A percentile compares a stretch with the other conserved stretches of the same genome.
Conservation (phyloP, 2,113 vertebrate species). For the Psittacula cyanocephala region DNA sequence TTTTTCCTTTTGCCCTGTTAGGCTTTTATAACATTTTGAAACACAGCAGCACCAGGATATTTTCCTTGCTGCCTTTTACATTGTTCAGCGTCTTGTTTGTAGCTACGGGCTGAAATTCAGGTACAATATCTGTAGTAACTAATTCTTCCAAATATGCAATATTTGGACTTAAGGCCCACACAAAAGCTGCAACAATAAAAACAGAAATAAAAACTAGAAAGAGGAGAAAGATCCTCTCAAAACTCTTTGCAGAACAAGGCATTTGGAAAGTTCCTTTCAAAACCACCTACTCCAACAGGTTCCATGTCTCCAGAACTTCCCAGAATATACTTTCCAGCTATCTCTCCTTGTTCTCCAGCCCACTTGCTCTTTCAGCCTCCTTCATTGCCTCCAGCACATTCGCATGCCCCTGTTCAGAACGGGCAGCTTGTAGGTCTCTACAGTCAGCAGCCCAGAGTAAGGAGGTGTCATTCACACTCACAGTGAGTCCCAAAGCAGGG, state of each 20-base stretch:
- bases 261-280: background rate
- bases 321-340: background rate
- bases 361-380: background rate
- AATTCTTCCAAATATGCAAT: background rate
- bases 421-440: background rate
- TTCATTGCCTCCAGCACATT: background rate
- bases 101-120: background rate
- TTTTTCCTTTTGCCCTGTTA: background rate
- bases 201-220: background rate
- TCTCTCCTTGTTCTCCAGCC: background rate
- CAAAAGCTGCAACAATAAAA: background rate
- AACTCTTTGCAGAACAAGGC: background rate
- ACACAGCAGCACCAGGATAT: background rate
- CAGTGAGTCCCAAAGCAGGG: background rate
- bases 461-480: background rate
- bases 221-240: background rate
- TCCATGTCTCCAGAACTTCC: background rate
- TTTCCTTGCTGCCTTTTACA: background rate
- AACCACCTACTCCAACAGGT: background rate
- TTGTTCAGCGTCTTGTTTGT: background rate
- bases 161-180: background rate
- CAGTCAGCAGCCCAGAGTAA: background rate
- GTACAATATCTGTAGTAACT: background rate
- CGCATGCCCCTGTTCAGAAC: background rate
- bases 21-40: background rate